A percentile compares a stretch with the other conserved stretches of the same genome.
Conservation (phyloP, 2,113 vertebrate genomes). For the Myrmecophaga tridactyla region DNA sequence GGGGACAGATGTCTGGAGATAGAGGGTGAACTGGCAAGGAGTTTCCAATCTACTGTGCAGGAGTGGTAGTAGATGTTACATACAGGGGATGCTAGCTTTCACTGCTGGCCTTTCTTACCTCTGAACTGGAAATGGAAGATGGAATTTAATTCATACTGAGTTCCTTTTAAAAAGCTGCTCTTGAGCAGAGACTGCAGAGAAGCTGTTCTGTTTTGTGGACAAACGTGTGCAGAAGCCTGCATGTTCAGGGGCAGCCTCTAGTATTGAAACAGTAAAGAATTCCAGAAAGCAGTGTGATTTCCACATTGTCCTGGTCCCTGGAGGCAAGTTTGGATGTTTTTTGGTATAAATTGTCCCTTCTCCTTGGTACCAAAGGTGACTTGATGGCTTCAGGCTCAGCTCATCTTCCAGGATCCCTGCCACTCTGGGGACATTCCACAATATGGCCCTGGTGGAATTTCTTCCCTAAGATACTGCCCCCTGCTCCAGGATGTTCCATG, state of each 20-base stretch:
- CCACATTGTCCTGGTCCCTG: accelerated
- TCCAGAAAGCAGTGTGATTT: not conserved
- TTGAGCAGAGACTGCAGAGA: not conserved
- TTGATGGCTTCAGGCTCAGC: not conserved
- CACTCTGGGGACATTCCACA: not conserved
- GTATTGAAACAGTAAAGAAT: accelerated
- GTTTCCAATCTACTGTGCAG: not conserved
- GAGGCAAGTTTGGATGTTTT: not conserved
- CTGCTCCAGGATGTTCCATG: accelerated
- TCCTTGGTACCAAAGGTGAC: not conserved
- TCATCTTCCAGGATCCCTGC: not conserved
- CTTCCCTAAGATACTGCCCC: not conserved
- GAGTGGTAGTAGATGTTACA: not conserved
- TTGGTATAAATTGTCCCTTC: not conserved
- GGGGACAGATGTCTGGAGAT: not conserved
- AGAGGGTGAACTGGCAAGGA: not conserved
- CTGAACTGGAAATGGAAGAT: not conserved
- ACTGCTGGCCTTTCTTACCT: not conserved
- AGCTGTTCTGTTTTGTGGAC: not conserved
- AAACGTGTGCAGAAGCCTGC: not conserved
- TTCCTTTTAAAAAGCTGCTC: not conserved
- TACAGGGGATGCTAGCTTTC: not conserved
- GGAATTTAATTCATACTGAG: not conserved
- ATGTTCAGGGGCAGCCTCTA: not conserved
- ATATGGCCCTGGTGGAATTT: not conserved